Conservation (phyloP, 2,113 vertebrate species). For the Cyanocitta stelleri region DNA sequence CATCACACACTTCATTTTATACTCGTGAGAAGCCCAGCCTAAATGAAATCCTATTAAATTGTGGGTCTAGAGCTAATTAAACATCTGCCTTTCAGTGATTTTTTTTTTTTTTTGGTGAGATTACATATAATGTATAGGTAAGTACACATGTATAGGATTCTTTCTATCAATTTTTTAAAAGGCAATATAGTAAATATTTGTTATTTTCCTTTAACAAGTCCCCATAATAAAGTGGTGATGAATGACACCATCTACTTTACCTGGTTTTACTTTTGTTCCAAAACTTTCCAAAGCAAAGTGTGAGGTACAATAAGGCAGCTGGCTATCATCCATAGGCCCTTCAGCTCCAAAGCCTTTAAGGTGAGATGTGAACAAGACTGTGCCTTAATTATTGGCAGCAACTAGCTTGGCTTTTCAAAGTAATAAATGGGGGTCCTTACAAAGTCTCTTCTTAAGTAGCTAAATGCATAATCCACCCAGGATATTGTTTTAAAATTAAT, state of each 20-base stretch:
- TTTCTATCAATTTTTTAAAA: not conserved
- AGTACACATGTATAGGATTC: not conserved
- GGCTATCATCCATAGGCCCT: constrained; percentile 23
- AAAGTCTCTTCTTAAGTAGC: constrained; percentile 66
- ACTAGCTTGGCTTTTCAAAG: constrained; percentile 54
- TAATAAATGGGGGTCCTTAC: constrained; percentile 62
- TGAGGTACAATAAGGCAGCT: not conserved
- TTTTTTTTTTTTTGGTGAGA: not conserved
- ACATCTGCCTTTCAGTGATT: not conserved
- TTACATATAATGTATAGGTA: not conserved
- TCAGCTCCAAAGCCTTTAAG: constrained; percentile 4
- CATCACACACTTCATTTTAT: not conserved
- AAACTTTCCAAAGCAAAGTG: constrained; percentile 22
- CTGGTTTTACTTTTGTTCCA: not conserved
- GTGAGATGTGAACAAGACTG: constrained; percentile 15
- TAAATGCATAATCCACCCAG: constrained; percentile 67
- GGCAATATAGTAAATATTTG: not conserved
- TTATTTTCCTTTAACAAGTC: not conserved
- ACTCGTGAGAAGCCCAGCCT: not conserved
- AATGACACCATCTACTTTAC: not conserved
- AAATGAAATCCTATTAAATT: constrained; percentile 19
- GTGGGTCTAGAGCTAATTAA: constrained; percentile 19
- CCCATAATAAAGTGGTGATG: not conserved
- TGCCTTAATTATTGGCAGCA: constrained; percentile 66
- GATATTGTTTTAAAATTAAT: constrained; percentile 75